These are phyloP conservation scores for Salvelinus sp. DNA, from an alignment of 2,113 vertebrate genomes.

Conservation along the genomic window DNA sequence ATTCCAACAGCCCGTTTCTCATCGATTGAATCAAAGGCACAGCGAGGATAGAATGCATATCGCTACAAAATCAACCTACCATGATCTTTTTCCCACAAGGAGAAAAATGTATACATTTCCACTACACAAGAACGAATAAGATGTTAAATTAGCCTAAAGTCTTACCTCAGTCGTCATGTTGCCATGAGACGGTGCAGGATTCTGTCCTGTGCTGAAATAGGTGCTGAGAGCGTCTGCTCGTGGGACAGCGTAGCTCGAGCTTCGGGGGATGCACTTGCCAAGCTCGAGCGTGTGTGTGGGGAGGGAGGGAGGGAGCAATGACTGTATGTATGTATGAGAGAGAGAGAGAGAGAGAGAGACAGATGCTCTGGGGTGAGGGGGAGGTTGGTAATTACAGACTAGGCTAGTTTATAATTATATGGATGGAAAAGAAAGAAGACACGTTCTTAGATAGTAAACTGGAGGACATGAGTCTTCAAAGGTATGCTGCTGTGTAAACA, in stretches of 20 bases:
- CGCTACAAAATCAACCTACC: not conserved
- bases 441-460: not conserved
- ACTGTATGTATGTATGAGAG: not conserved
- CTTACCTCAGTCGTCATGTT: constrained; percentile 78
- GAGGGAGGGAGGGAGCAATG: not conserved
- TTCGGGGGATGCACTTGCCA: constrained; percentile 18
- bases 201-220: constrained; percentile 63
- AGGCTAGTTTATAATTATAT: constrained; percentile 5
- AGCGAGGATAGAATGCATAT: not conserved
- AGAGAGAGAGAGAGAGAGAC: not conserved
- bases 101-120: not conserved
- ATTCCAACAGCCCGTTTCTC: not conserved
- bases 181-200: constrained; percentile 51
- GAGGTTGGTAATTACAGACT: constrained; percentile 7
- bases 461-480: constrained; percentile 12
- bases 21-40: not conserved
- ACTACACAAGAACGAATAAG: not conserved
- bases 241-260: constrained; percentile 50
- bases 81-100: not conserved
- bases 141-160: not conserved
- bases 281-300: not conserved
- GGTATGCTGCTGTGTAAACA: too few relatives aligned
- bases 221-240: constrained; percentile 37
- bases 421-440: constrained; percentile 4
- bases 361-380: not conserved